Evolutionary conservation across 2,113 vertebrate genomes (phyloP).

Genomic region (Hippocampus comes): DNA sequence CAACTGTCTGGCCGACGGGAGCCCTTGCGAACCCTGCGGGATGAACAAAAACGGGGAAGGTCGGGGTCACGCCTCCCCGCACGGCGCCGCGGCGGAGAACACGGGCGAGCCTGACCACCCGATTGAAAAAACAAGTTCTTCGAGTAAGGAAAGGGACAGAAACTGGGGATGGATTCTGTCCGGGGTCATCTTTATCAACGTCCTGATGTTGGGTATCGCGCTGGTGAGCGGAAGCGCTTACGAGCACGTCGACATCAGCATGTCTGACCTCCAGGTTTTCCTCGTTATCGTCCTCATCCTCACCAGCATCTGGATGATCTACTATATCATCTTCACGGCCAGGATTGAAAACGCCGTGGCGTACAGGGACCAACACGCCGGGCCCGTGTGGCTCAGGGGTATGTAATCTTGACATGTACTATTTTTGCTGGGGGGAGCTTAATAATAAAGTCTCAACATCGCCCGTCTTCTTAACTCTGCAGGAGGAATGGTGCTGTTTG

Average conservation of each 20-base stretch:
- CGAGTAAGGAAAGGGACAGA: constrained; percentile 51
- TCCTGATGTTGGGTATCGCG: constrained; percentile 81
- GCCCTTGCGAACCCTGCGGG: constrained; percentile 54
- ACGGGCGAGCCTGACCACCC: constrained; percentile 21
- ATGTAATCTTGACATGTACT: neutral
- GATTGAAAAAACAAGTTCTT: neutral
- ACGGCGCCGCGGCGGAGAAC: neutral
- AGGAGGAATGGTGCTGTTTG: constrained; percentile 91
- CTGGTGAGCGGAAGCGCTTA: constrained; percentile 82
- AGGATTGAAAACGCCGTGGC: constrained; percentile 67
- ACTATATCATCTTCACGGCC: constrained; percentile 72
- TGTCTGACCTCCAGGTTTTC: constrained; percentile 78
- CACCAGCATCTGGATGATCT: constrained; percentile 82
- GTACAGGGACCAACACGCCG: constrained; percentile 84
- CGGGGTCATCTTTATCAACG: constrained; percentile 78
- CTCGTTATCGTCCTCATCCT: constrained; percentile 81
- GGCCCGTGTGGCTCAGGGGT: constrained; percentile 94
- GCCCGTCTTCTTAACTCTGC: constrained; percentile 15
- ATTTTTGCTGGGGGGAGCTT: neutral
- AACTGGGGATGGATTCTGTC: constrained; percentile 83
- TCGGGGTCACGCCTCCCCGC: constrained; percentile 30
- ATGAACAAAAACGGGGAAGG: constrained; percentile 46
- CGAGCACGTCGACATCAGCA: constrained; percentile 64
- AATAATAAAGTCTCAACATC: neutral
- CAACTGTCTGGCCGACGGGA: constrained; percentile 37